Evolutionary conservation across 1,140 invertebrate species (phyloP), one percentile per base, ranked within the genome.

Genomic region (Muscidifurax raptorellus): DNA sequence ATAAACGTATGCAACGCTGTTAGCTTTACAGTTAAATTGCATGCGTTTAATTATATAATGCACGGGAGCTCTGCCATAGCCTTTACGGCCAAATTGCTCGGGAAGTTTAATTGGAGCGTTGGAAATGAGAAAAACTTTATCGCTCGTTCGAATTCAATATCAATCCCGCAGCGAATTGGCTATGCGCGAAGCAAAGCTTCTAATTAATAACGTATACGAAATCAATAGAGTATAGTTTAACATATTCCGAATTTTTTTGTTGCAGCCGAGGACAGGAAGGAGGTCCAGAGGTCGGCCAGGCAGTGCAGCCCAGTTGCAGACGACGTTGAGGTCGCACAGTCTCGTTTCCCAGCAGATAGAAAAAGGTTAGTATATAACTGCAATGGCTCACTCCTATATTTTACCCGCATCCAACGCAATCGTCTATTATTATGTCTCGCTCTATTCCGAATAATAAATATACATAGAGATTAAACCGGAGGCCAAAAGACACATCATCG

Each of bases 241-340:
- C 27, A 22, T 15, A 15, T 1, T 44, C 27, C 0, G 9, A 67
- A 64, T 74, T 13, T 87, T 32, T 83, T 22, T 86, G 79, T 91
- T 90, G 27, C 88, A 92, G 92, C 91, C 92, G 25, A 87, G 91
- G 90, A 87, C 89, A 27, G 91, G 91, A 83, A 90, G 91, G 59
- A 91, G 91, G 89, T 91, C 92, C 7, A 90, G 92, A 85, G 90
- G 91, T 87, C 91, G 92, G 79, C 92, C 92, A 44, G 91, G 90
- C 84, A 92, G 90, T 86, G 88, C 89, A 64, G 80, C 91, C 18
- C 91, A 92, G 71, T 83, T 92, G 36, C 90, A 90, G 81, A 85
- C 91, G 76, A 88, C 90, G 52, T 87, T 90, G 79, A 90, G 90
- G 87, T 89, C 89, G 67, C 92, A 91, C 84, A 92, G 91, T 80